These are phyloP conservation scores for Pogonocherus hispidulus DNA, from an alignment of 2,888 invertebrate genomes.

Conservation along the genomic window DNA sequence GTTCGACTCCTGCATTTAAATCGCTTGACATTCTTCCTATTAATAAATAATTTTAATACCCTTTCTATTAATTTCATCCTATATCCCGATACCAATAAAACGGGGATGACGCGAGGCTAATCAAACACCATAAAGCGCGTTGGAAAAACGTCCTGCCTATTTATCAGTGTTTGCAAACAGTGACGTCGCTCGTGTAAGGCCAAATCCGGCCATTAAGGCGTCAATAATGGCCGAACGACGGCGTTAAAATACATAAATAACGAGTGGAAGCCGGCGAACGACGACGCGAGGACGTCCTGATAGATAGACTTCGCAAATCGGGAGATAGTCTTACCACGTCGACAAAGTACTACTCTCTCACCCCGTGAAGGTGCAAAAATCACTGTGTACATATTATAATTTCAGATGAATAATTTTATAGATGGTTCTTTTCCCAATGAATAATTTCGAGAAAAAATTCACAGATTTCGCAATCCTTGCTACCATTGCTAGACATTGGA, in stretches of 20 bases:
- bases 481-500: too few species aligned
- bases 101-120: conserved; percentile 56
- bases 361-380: too few species aligned
- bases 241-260: conserved; percentile 69
- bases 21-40: conserved; percentile 17
- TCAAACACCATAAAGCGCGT: conserved; percentile 60
- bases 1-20: neutral
- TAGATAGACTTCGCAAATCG: conserved; percentile 59
- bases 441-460: too few species aligned
- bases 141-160: conserved; percentile 61
- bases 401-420: too few species aligned
- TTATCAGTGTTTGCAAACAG: conserved; percentile 69
- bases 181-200: conserved; percentile 66
- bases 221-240: conserved; percentile 68
- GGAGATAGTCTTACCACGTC: conserved; percentile 6
- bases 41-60: conserved; percentile 30
- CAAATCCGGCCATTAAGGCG: conserved; percentile 69
- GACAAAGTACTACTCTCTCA: neutral
- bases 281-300: conserved; percentile 60
- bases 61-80: conserved; percentile 29
- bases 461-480: too few species aligned
- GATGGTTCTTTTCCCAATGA: too few species aligned
- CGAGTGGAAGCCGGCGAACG: conserved; percentile 59
- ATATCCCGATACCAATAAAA: conserved; percentile 22
- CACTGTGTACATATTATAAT: too few species aligned